Percentiles rank a stretch among this genome's conserved stretches.
Conservation (phyloP, 2,888 invertebrate genomes). For the Apamea monoglypha region DNA sequence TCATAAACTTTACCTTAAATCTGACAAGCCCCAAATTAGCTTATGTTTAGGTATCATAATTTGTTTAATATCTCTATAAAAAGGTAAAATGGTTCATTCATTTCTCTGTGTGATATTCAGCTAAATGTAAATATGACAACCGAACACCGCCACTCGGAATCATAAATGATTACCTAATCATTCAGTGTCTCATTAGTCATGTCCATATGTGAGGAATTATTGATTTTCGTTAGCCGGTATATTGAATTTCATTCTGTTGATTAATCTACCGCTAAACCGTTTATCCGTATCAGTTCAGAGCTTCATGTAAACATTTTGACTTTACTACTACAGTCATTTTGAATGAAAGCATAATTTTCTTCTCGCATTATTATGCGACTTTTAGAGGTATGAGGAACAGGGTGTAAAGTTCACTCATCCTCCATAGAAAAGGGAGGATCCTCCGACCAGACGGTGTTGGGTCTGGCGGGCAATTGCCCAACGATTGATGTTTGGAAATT, state of each 20-base stretch:
- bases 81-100: background rate
- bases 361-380: no score
- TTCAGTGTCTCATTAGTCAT: slow-evolving; percentile 49
- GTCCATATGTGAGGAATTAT: slow-evolving; percentile 41
- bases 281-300: slow-evolving; percentile 11
- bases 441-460: no score
- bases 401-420: no score
- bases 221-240: slow-evolving; percentile 43
- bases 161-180: slow-evolving; percentile 52
- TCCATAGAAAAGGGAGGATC: no score
- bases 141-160: background rate
- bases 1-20: slow-evolving; percentile 19
- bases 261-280: slow-evolving; percentile 20
- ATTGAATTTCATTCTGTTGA: slow-evolving; percentile 43
- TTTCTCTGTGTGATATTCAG: background rate
- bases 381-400: no score
- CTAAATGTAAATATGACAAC: slow-evolving; percentile 8
- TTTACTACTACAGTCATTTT: no score
- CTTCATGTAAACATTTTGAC: background rate
- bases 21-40: slow-evolving; percentile 13
- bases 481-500: no score
- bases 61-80: background rate
- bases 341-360: no score
- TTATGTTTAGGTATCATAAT: background rate
- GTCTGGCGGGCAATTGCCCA: no score